phyloP scores from a whole-genome alignment of 2,113 vertebrate species.

The Actenoides hombroni region DNA sequence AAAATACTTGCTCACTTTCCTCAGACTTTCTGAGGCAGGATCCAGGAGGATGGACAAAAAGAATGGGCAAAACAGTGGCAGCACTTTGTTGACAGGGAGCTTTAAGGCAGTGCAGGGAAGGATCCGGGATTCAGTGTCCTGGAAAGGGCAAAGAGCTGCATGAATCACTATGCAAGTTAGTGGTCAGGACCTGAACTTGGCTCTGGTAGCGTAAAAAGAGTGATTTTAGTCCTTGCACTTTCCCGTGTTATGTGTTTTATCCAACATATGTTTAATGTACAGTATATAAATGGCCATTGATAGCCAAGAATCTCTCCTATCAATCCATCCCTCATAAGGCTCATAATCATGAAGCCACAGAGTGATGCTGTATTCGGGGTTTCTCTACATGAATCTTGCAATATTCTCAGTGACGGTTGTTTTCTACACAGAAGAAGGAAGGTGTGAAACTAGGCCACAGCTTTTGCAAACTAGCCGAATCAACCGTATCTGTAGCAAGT shows the following conservation, averaged over 20 bases:
- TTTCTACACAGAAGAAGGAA: constrained; percentile 6
- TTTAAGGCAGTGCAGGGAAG: neutral
- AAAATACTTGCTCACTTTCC: neutral
- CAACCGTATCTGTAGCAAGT: neutral
- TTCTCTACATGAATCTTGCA: neutral
- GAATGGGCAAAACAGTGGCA: neutral
- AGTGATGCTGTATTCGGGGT: neutral
- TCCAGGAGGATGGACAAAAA: neutral
- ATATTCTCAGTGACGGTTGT: neutral
- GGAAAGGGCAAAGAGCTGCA: neutral
- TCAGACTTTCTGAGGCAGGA: neutral
- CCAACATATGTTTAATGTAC: neutral
- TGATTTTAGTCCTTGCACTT: neutral
- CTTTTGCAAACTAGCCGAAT: constrained; percentile 15
- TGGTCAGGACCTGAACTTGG: neutral
- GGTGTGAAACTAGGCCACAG: constrained; percentile 35
- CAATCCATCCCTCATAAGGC: neutral
- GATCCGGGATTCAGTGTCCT: neutral
- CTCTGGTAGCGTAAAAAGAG: neutral
- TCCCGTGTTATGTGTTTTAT: neutral
- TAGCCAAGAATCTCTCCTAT: neutral
- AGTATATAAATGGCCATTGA: neutral
- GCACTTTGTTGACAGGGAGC: neutral
- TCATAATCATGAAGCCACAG: neutral
- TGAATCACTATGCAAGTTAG: neutral